Percentiles rank a stretch among this genome's conserved stretches.
Conservation (phyloP, 30 jellyfish, hydroid and myxozoan species). For the Clytia hemisphaerica region DNA sequence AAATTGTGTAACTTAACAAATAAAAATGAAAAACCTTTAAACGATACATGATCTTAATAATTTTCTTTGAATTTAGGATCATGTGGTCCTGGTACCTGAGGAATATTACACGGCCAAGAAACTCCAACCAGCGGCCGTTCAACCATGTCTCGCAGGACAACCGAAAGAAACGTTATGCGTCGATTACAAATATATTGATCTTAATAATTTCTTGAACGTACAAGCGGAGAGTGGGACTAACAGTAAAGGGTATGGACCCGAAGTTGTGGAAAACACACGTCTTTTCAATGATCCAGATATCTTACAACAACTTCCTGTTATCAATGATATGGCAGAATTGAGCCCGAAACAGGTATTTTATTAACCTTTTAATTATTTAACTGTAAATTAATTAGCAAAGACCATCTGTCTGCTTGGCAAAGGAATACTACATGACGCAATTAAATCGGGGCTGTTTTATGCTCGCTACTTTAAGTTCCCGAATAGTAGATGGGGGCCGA, state of each 20-base stretch:
- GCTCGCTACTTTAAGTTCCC: no score
- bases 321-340: constrained; percentile 34
- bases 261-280: constrained; percentile 6
- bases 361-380: not conserved
- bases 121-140: constrained; percentile 18
- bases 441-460: no score
- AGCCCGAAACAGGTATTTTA: constrained; percentile 52
- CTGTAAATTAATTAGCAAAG: not conserved
- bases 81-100: constrained; percentile 56
- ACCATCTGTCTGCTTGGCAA: no score
- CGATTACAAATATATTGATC: constrained; percentile 26
- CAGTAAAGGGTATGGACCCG: constrained; percentile 15
- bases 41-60: not conserved
- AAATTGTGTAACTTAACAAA: not conserved
- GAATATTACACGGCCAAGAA: constrained; percentile 41
- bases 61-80: constrained; percentile 40
- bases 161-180: constrained; percentile 25
- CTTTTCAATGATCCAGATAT: constrained; percentile 55
- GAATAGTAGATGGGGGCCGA: no score
- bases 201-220: not conserved
- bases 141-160: constrained; percentile 45
- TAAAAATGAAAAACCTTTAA: not conserved
- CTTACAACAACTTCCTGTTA: constrained; percentile 26
- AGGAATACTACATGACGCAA: no score
- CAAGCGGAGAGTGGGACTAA: constrained; percentile 32